These are phyloP conservation scores for Enteromius afrohamiltoni DNA, from an alignment of 2,797 vertebrate species.

Conservation along the genomic window DNA sequence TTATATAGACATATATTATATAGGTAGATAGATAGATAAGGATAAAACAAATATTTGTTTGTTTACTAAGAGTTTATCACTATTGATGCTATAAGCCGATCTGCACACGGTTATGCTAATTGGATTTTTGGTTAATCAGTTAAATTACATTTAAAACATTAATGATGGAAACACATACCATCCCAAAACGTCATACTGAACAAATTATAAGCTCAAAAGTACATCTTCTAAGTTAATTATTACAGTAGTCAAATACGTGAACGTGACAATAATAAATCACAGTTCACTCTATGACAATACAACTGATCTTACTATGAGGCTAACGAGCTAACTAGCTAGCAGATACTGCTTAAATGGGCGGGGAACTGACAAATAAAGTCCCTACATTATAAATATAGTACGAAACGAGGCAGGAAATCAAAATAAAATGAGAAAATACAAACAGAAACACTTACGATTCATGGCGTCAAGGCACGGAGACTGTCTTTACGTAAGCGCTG, in stretches of 20 bases:
- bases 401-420: neutral
- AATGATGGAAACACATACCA: neutral
- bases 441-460: conserved; percentile 34
- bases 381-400: neutral
- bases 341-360: neutral
- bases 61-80: neutral
- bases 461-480: neutral
- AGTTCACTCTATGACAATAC: conserved; percentile 23
- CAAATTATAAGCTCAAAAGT: neutral
- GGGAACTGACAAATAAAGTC: neutral
- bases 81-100: neutral
- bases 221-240: neutral
- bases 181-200: neutral
- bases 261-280: conserved; percentile 16
- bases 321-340: conserved; percentile 29
- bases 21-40: neutral
- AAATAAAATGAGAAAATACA: neutral
- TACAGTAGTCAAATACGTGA: neutral
- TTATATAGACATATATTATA: neutral
- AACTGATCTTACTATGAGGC: neutral
- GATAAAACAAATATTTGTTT: neutral
- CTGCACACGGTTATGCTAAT: neutral
- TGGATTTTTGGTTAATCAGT: neutral
- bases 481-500: conserved; percentile 4
- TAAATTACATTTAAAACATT: neutral